Evolutionary conservation across 2,797 vertebrate species (phyloP).

Genomic region (Otus scops): DNA sequence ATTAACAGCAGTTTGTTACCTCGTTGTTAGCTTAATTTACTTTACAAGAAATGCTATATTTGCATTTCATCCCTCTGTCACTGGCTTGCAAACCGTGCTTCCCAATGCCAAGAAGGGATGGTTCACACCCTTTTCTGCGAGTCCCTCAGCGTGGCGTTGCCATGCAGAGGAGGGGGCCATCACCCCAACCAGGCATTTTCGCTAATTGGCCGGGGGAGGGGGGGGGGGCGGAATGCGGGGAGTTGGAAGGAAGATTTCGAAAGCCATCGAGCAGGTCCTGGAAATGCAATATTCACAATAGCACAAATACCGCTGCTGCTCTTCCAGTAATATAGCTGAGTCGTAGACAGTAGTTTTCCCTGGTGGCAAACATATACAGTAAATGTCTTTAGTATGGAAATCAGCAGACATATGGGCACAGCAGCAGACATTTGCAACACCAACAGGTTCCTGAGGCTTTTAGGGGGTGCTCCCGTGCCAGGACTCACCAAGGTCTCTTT

Average conservation of each 20-base stretch:
- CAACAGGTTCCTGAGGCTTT: background rate
- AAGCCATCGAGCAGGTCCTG: constrained; percentile 44
- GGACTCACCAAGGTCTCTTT: background rate
- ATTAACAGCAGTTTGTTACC: constrained; percentile 66
- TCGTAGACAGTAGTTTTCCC: constrained; percentile 52
- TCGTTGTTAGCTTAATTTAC: constrained; percentile 68
- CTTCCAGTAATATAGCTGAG: constrained; percentile 66
- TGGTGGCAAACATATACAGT: constrained; percentile 33
- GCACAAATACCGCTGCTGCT: background rate
- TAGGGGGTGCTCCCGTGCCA: background rate
- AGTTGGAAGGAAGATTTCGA: background rate
- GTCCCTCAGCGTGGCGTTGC: background rate
- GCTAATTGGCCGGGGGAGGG: background rate
- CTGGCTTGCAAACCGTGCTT: background rate
- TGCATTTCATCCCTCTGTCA: constrained; percentile 42
- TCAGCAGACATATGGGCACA: constrained; percentile 19
- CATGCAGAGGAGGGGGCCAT: background rate
- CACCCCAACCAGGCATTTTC: background rate
- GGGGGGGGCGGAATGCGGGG: background rate
- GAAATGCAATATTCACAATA: constrained; percentile 35
- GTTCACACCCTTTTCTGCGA: background rate
- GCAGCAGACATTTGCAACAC: background rate
- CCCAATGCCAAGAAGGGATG: background rate
- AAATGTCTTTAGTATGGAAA: constrained; percentile 64
- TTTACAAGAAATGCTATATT: constrained; percentile 62